A percentile compares a stretch with the other conserved stretches of the same genome.
These are phyloP conservation scores for Rugalucina vietnamica DNA, from an alignment of 2,888 invertebrate species.

Conservation along the genomic window DNA sequence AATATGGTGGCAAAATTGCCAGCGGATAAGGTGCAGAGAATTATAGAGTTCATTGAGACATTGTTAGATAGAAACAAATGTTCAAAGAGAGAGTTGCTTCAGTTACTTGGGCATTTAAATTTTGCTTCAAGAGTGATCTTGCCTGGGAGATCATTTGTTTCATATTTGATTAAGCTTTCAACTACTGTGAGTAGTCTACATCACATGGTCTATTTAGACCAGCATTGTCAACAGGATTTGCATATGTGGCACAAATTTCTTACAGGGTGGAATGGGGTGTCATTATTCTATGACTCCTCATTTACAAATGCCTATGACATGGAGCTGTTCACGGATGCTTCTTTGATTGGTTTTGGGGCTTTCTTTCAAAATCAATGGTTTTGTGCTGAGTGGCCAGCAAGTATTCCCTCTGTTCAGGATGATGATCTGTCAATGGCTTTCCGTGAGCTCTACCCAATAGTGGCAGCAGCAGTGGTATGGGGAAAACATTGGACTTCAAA, in stretches of 20 bases:
- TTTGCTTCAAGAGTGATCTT: too few relatives aligned
- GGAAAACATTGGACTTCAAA: neutral
- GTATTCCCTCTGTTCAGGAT: neutral
- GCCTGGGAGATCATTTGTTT: conserved; percentile 38
- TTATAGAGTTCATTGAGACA: conserved; percentile 1
- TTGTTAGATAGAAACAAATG: neutral
- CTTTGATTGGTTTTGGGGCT: neutral
- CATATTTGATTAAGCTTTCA: conserved; percentile 34
- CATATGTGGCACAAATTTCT: neutral
- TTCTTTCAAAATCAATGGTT: neutral
- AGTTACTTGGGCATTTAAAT: conserved; percentile 44
- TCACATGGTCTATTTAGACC: neutral
- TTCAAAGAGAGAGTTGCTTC: conserved; percentile 38
- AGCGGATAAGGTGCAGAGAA: conserved; percentile 37
- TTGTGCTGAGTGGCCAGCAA: neutral
- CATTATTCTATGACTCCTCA: neutral
- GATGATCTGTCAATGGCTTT: neutral
- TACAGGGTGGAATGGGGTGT: neutral
- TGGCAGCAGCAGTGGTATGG: neutral
- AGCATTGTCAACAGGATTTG: neutral
- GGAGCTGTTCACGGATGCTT: neutral
- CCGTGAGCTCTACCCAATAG: conserved; percentile 31
- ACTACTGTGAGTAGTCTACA: too few relatives aligned
- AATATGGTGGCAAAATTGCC: conserved; percentile 47
- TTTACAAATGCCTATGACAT: neutral